Base-by-base conservation (phyloP, 2,888 invertebrate species). In the Philonicus albiceps region DNA sequence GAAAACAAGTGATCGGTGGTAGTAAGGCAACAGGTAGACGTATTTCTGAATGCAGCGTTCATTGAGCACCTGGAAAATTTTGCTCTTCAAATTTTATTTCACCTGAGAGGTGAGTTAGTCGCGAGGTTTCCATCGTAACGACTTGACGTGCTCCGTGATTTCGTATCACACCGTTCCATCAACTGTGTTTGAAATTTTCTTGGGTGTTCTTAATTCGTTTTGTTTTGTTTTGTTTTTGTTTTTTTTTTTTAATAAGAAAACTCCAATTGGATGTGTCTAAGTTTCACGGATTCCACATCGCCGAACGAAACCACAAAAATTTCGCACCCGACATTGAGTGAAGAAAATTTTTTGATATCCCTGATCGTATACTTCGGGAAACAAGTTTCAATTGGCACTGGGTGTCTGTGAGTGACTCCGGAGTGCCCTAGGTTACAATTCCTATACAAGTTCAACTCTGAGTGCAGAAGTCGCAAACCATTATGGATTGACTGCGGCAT, bases 51-150 rank as follows among this genome's bases (percentile, higher is more conserved):
- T 64, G 64, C 64, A 64, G 11, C 64, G 27, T 53, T 81, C 53
- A 53, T 53, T 53, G 49, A 81, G 53, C 49, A 81, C 78, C 78
- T 53, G 80, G 53, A 30, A 53, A 43, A 43, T 30, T n/a, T 34
- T 13, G 37, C 83, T 55, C 83, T 83, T 34, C 27, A 22, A 37
- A 64, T 5, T 43, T 43, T 64, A 27, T 72, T 72, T 40, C 83
- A 83, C 83, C 83, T 83, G 83, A 83, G 64, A 83, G 27, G 11
- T 64, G 22, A 64, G 64, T 76, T 86, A 87, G 87, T 87, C 76
- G 87, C 76, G 87, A 87, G 87, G 49, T 87, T 86, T 87, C 85
- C 6, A 86, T 87, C 87, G 86, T 31, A 75, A 75, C 55, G 73
- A 31, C 22, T 37, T 76, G 87, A 87, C 87, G 87, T 75, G 72